Evolutionary conservation across 2,113 vertebrate genomes (phyloP).

Genomic region (Vulpes vulpes): DNA sequence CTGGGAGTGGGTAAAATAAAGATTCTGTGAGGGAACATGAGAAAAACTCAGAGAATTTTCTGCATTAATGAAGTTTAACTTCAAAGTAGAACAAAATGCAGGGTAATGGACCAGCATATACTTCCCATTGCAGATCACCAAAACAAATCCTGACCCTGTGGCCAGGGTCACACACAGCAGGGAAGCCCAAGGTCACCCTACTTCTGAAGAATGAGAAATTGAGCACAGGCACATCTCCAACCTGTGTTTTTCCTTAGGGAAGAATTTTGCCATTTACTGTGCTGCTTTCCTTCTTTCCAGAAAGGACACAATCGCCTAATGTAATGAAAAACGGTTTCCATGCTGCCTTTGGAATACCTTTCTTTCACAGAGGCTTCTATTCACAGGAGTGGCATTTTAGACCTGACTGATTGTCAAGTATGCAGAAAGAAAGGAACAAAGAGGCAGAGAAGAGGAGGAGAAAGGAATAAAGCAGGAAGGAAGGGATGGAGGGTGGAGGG

Average conservation of each 20-base stretch:
- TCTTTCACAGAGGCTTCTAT: neutral
- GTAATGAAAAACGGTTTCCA: slow-evolving; percentile 63
- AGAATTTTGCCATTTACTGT: slow-evolving; percentile 71
- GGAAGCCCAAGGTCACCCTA: slow-evolving; percentile 65
- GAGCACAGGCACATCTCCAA: slow-evolving; percentile 69
- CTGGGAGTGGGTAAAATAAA: neutral
- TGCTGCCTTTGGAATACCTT: neutral
- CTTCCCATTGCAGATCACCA: neutral
- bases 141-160: neutral
- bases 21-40: neutral
- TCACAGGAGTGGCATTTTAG: slow-evolving; percentile 45
- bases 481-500: neutral
- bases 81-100: slow-evolving; percentile 7
- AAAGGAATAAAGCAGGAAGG: neutral
- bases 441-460: neutral
- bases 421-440: neutral
- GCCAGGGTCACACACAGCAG: neutral
- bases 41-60: slow-evolving; percentile 34
- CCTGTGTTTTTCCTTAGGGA: slow-evolving; percentile 74
- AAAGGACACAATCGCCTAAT: slow-evolving; percentile 70
- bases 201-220: slow-evolving; percentile 75
- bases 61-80: slow-evolving; percentile 37
- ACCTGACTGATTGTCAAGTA: neutral
- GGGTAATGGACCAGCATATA: neutral
- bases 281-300: slow-evolving; percentile 61